Conservation (phyloP, 2,113 vertebrate species). For the Fukomys damarensis region DNA sequence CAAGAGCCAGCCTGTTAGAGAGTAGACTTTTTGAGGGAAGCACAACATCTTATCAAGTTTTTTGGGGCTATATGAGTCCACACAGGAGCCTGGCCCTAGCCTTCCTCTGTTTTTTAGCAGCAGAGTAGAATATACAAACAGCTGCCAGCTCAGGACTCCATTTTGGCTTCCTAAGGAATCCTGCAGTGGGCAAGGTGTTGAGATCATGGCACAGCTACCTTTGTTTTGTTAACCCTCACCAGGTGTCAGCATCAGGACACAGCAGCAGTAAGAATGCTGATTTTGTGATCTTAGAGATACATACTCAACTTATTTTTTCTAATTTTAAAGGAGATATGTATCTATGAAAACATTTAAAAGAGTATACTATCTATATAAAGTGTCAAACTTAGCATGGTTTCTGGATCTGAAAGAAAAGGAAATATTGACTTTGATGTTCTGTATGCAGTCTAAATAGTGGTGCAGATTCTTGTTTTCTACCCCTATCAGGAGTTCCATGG, state of each 20-base stretch:
- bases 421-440: neutral
- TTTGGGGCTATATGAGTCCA: neutral
- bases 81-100: neutral
- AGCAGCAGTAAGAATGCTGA: neutral
- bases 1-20: neutral
- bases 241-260: neutral
- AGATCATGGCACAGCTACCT: neutral
- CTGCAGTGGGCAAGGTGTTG: neutral
- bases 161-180: neutral
- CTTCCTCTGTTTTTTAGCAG: neutral
- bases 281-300: slow-evolving; percentile 9
- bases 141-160: neutral
- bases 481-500: neutral
- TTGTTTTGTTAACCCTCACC: neutral
- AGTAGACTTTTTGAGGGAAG: neutral
- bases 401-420: neutral
- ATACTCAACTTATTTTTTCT: slow-evolving; percentile 1
- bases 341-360: slow-evolving; percentile 53
- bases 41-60: neutral
- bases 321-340: slow-evolving; percentile 18
- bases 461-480: slow-evolving; percentile 20
- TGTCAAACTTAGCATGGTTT: neutral
- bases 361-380: slow-evolving; percentile 11
- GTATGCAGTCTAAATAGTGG: neutral
- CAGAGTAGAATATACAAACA: neutral